phyloP scores from a whole-genome alignment of 2,797 vertebrate genomes.

The Brachyalestes nurse region DNA sequence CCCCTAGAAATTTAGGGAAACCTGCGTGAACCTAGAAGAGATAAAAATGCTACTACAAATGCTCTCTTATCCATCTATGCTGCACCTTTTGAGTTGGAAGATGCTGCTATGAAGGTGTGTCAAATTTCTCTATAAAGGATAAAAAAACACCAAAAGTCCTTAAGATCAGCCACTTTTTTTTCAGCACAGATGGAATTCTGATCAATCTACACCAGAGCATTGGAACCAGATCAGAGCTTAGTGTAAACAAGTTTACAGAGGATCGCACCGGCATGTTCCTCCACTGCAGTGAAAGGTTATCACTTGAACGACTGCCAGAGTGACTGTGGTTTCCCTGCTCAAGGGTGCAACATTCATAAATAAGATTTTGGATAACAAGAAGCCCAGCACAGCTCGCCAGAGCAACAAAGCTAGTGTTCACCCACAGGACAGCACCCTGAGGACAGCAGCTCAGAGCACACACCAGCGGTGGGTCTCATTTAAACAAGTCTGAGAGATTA shows the following conservation, averaged over 20 bases:
- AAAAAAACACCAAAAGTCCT: not conserved
- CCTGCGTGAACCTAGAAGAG: not conserved
- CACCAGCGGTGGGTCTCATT: constrained; percentile 82
- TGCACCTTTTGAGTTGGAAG: not conserved
- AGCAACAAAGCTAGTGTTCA: constrained; percentile 62
- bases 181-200: not conserved
- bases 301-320: constrained; percentile 49
- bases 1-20: not conserved
- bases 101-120: not conserved
- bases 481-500: constrained; percentile 85
- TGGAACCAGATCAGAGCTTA: not conserved
- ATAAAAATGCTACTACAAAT: not conserved
- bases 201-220: not conserved
- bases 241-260: not conserved
- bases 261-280: constrained; percentile 58
- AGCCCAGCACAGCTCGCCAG: constrained; percentile 62
- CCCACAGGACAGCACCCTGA: constrained; percentile 78
- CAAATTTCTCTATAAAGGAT: not conserved
- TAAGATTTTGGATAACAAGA: constrained; percentile 80
- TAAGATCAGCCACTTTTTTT: not conserved
- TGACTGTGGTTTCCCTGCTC: constrained; percentile 64
- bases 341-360: constrained; percentile 77
- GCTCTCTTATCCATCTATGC: no score
- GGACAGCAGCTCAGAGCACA: constrained; percentile 76
- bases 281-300: constrained; percentile 20